phyloP scores from a whole-genome alignment of 1,140 invertebrate genomes.

The Macrocentrus cingulum region DNA sequence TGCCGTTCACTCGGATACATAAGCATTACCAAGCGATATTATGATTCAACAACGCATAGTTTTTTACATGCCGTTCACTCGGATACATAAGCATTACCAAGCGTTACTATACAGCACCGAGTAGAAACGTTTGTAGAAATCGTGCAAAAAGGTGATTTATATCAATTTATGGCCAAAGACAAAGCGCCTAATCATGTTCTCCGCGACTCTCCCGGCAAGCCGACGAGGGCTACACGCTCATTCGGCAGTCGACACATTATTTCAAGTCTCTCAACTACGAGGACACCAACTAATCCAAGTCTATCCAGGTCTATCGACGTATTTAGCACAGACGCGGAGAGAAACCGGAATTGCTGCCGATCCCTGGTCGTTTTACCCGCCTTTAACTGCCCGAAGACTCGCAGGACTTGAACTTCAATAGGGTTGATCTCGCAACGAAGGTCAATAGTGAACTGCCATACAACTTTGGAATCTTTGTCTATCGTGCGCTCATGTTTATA shows the following conservation, averaged over 20 bases:
- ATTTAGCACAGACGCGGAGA: constrained; percentile 92
- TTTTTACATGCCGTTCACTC: constrained; percentile 99
- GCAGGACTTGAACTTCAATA: constrained; percentile 91
- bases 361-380: constrained; percentile 96
- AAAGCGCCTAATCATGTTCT: constrained; percentile 98
- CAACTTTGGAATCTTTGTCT: constrained; percentile 98
- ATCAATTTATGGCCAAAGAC: constrained; percentile 99
- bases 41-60: constrained; percentile 85
- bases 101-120: constrained; percentile 81
- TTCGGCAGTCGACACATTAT: constrained; percentile 88
- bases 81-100: constrained; percentile 98
- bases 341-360: constrained; percentile 90
- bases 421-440: constrained; percentile 90
- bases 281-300: constrained; percentile 98
- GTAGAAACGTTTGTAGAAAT: constrained; percentile 97
- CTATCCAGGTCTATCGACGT: constrained; percentile 95
- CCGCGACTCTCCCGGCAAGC: constrained; percentile 84
- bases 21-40: constrained; percentile 93
- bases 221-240: constrained; percentile 77
- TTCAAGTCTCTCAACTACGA: constrained; percentile 99
- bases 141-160: constrained; percentile 78
- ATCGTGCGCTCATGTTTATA: constrained; percentile 88
- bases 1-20: constrained; percentile 99
- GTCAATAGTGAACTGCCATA: constrained; percentile 97
- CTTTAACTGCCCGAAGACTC: constrained; percentile 93